Conservation (phyloP, 2,797 vertebrate species). For the Cyprinella venusta region DNA sequence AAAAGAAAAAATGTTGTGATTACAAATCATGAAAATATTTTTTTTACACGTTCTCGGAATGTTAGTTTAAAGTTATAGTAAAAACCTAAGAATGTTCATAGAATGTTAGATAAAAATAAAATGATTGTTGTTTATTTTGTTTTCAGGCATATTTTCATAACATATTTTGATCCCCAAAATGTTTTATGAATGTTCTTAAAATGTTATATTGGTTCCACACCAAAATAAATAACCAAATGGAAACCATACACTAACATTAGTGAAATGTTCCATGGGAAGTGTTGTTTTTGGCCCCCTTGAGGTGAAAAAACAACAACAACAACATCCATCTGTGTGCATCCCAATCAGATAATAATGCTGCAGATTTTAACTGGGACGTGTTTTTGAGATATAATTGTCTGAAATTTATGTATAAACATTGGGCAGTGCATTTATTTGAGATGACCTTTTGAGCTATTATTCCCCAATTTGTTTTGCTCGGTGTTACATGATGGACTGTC, state of each 20-base stretch:
- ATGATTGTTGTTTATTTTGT: neutral
- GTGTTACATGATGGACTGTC: neutral
- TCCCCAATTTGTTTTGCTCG: neutral
- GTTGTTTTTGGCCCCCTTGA: neutral
- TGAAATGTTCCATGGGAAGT: neutral
- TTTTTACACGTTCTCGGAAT: neutral
- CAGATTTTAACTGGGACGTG: neutral
- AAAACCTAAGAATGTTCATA: neutral
- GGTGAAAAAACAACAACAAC: neutral
- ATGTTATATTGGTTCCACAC: neutral
- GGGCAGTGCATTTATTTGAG: neutral
- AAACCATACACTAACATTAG: neutral
- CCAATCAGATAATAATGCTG: slow-evolving; percentile 9
- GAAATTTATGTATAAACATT: neutral
- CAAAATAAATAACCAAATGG: neutral
- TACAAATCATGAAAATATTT: too few species aligned
- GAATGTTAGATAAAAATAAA: neutral
- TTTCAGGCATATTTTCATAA: neutral
- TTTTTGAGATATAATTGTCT: slow-evolving; percentile 13
- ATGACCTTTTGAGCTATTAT: neutral
- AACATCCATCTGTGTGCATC: neutral
- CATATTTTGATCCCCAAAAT: neutral
- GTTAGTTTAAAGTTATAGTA: neutral
- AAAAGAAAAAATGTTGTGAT: too few species aligned
- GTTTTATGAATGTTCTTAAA: neutral